A percentile compares a stretch with the other conserved stretches of the same genome.
phyloP scores from a whole-genome alignment of 2,797 vertebrate genomes.

The Psittacula derbiana region DNA sequence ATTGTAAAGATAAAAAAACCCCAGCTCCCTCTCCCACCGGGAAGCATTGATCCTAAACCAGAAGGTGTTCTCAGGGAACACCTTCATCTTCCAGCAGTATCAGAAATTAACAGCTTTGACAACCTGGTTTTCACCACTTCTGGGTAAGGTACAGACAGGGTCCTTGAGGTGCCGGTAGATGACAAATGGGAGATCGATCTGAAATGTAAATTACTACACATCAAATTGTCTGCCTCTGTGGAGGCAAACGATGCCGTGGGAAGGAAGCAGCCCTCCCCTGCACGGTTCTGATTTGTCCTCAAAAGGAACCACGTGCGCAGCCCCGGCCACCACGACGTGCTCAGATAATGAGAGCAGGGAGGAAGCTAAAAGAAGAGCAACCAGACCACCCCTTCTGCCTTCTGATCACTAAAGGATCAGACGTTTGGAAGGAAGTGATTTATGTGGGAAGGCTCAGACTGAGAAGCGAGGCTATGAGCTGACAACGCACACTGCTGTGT shows the following conservation, averaged over 20 bases:
- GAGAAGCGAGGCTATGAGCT: background rate
- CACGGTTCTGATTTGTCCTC: background rate
- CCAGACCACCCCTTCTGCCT: background rate
- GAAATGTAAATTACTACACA: background rate
- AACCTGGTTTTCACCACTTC: background rate
- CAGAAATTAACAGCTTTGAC: constrained; percentile 10
- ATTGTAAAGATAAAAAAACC: background rate
- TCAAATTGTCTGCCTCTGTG: background rate
- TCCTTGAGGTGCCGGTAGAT: background rate
- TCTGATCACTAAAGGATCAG: constrained; percentile 36
- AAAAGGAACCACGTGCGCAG: background rate
- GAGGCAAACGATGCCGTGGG: background rate
- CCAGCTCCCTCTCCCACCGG: background rate
- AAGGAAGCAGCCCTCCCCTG: background rate
- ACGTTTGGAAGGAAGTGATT: constrained; percentile 31
- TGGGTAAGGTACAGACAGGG: background rate
- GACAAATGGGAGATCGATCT: background rate
- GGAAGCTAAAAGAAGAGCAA: background rate
- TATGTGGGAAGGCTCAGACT: constrained; percentile 41
- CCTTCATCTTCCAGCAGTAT: background rate
- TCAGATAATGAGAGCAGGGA: background rate
- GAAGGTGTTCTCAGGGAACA: background rate
- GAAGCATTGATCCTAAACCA: background rate
- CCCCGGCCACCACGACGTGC: background rate
- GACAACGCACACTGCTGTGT: background rate